Evolutionary conservation across 2,888 invertebrate genomes (phyloP).

Genomic region (Polydrusus pterygomalis): DNA sequence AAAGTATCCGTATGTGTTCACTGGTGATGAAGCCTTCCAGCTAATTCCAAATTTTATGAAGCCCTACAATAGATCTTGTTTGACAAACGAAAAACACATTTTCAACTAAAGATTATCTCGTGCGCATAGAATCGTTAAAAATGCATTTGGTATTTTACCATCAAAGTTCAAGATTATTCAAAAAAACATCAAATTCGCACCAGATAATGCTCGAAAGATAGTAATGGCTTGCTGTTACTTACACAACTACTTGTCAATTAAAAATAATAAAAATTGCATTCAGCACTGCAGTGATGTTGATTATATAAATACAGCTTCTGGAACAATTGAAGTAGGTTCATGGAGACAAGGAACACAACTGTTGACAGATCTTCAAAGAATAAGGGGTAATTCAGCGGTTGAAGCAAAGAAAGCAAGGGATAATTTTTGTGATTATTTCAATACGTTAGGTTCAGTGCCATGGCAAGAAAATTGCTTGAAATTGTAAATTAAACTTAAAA

Average conservation of each 20-base stretch:
- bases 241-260: slow-evolving; percentile 47
- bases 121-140: slow-evolving; percentile 53
- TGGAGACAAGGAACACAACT: slow-evolving; percentile 44
- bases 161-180: slow-evolving; percentile 41
- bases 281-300: slow-evolving; percentile 43
- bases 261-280: slow-evolving; percentile 38
- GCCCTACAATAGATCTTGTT: slow-evolving; percentile 27
- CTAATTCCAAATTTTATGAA: slow-evolving; percentile 40
- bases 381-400: background rate
- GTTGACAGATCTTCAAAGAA: slow-evolving; percentile 3
- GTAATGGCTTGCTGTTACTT: slow-evolving; percentile 50
- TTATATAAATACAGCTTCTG: slow-evolving; percentile 32
- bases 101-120: slow-evolving; percentile 53
- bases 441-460: background rate
- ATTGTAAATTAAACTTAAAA: slow-evolving; percentile 4
- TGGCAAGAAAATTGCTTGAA: slow-evolving; percentile 6
- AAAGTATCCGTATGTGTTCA: slow-evolving; percentile 43
- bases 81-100: slow-evolving; percentile 33
- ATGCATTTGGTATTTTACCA: slow-evolving; percentile 37
- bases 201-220: slow-evolving; percentile 13
- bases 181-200: slow-evolving; percentile 2
- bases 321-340: slow-evolving; percentile 44
- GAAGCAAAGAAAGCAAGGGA: slow-evolving; percentile 5
- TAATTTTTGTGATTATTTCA: slow-evolving; percentile 8
- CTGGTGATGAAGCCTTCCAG: slow-evolving; percentile 44